Evolutionary conservation across 2,797 vertebrate genomes (phyloP).

Genomic region (Luscinia megarhynchos): DNA sequence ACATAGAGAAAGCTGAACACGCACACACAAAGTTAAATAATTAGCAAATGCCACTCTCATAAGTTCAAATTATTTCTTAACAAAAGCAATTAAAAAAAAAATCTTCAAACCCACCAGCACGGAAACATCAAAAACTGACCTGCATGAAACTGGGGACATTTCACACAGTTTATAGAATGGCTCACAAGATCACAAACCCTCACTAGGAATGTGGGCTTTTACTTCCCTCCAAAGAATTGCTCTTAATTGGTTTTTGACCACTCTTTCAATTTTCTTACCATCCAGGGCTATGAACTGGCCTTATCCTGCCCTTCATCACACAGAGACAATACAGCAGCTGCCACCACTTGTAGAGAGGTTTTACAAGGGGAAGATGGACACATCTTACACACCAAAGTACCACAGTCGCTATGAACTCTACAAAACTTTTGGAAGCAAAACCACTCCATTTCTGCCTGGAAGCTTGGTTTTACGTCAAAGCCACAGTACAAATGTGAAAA

Average conservation of each 20-base stretch:
- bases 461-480: neutral
- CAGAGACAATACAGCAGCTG: neutral
- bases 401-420: neutral
- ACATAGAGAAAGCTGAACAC: neutral
- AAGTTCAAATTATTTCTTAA: neutral
- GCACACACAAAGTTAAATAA: neutral
- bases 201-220: neutral
- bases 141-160: neutral
- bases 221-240: neutral
- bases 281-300: neutral
- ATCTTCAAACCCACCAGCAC: neutral
- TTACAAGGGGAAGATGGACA: neutral
- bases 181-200: neutral
- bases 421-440: neutral
- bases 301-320: neutral
- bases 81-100: neutral
- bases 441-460: neutral
- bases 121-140: neutral
- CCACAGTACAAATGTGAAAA: rapidly evolving
- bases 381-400: neutral
- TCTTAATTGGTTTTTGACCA: neutral
- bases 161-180: neutral
- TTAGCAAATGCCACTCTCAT: neutral
- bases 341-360: neutral
- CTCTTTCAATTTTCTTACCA: neutral